These are phyloP conservation scores for Pammene fasciana DNA, from an alignment of 2,888 invertebrate genomes.

Conservation along the genomic window DNA sequence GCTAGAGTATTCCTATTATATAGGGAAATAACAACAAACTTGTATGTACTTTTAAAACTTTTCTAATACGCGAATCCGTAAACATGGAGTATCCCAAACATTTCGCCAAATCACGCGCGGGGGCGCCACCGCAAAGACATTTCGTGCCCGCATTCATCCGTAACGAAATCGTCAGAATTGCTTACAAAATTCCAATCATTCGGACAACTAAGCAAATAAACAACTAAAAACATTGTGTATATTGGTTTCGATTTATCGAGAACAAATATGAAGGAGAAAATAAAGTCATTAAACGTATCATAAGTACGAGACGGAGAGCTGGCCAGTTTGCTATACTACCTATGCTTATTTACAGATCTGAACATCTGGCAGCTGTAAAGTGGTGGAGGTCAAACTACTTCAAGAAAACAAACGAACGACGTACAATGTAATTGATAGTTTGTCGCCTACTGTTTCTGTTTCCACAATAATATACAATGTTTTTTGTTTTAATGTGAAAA, in stretches of 20 bases:
- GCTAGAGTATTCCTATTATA: not conserved
- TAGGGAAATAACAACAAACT: constrained; percentile 5
- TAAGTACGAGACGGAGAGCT: not conserved
- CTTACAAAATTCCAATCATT: constrained; percentile 43
- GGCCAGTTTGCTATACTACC: no score
- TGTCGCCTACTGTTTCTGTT: no score
- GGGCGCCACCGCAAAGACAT: constrained; percentile 42
- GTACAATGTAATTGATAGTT: no score
- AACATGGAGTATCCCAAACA: constrained; percentile 25
- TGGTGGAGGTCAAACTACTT: no score
- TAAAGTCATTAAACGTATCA: constrained; percentile 20
- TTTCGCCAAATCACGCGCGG: constrained; percentile 31
- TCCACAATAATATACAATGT: no score
- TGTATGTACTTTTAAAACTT: constrained; percentile 29
- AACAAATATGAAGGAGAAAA: constrained; percentile 19
- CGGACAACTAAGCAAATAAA: constrained; percentile 42
- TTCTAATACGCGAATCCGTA: constrained; percentile 33
- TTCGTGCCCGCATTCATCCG: constrained; percentile 39
- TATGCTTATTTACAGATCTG: no score
- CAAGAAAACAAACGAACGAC: no score
- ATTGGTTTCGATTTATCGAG: constrained; percentile 33
- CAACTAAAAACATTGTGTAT: constrained; percentile 40
- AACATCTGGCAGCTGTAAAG: no score
- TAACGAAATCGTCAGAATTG: constrained; percentile 42
- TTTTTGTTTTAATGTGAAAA: no score